Conservation (phyloP, 2,888 invertebrate species). For the Nomada flava region DNA sequence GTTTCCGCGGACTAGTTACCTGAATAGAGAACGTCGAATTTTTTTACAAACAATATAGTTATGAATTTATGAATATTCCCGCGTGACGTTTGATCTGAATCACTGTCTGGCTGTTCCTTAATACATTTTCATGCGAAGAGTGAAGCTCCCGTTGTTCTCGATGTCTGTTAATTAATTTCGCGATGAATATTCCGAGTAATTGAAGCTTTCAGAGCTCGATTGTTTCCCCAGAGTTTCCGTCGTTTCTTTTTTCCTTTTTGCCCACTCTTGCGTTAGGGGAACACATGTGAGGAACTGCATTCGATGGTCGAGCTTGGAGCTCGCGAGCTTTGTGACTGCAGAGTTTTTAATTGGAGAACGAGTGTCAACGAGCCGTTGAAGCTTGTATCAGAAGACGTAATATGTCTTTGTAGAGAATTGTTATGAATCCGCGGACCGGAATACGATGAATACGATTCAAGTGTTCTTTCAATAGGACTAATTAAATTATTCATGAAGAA, state of each 20-base stretch:
- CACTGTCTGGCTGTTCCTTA: neutral
- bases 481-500: conserved; percentile 4
- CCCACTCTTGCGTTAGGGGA: neutral
- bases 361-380: conserved; percentile 20
- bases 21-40: neutral
- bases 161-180: conserved; percentile 47
- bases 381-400: neutral
- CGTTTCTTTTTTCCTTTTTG: conserved; percentile 1
- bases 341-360: conserved; percentile 40
- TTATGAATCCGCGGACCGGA: neutral
- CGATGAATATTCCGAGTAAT: conserved; percentile 50
- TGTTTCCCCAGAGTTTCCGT: neutral
- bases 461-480: neutral
- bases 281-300: conserved; percentile 14
- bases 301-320: neutral
- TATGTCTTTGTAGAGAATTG: neutral
- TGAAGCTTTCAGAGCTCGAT: neutral
- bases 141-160: neutral
- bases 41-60: conserved; percentile 14
- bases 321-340: neutral
- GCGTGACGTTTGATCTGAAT: neutral
- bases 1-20: neutral
- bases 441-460: neutral
- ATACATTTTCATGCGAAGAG: conserved; percentile 42
- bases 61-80: conserved; percentile 14